Percentiles rank a stretch among this genome's conserved stretches.
These are phyloP conservation scores for Ophioderma brevispina DNA, from an alignment of 35 echinoderm and acorn worm genomes.

Conservation along the genomic window DNA sequence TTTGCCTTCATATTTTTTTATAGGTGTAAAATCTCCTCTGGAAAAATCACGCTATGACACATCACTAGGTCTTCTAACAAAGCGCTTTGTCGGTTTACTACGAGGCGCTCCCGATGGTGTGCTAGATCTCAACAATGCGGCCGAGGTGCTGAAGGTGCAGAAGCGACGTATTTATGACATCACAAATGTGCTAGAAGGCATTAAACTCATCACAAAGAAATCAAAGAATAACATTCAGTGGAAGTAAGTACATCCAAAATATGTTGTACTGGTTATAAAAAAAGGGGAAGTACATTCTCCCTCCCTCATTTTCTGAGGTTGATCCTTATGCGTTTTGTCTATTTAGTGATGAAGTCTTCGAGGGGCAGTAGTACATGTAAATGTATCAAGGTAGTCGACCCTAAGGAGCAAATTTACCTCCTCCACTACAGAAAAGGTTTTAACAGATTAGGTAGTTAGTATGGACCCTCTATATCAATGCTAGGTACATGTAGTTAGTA, in stretches of 20 bases:
- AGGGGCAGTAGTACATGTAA: background rate
- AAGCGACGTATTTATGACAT: slow-evolving; percentile 97
- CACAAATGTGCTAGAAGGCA: slow-evolving; percentile 98
- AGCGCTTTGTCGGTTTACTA: slow-evolving; percentile 90
- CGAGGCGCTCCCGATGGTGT: slow-evolving; percentile 86
- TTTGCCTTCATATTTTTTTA: too few species aligned
- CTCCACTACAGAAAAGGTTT: too few species aligned
- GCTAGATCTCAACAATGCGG: slow-evolving; percentile 90
- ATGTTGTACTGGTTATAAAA: background rate
- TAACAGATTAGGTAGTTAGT: too few species aligned
- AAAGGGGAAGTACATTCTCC: background rate
- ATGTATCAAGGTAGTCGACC: background rate
- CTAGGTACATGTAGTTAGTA: too few species aligned
- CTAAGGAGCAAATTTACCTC: too few species aligned
- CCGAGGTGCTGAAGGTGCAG: slow-evolving; percentile 87
- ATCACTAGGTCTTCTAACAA: slow-evolving; percentile 95
- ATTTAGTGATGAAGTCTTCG: too few species aligned
- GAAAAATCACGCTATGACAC: slow-evolving; percentile 98
- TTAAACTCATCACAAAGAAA: slow-evolving; percentile 97
- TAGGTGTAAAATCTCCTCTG: slow-evolving; percentile 78
- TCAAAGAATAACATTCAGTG: slow-evolving; percentile 99
- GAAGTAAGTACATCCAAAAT: slow-evolving; percentile 95
- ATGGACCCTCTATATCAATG: too few species aligned
- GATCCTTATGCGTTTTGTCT: background rate
- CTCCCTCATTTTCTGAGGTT: background rate